Evolutionary conservation across 1,140 invertebrate genomes (phyloP).

Genomic region (Coboldia fuscipes): DNA sequence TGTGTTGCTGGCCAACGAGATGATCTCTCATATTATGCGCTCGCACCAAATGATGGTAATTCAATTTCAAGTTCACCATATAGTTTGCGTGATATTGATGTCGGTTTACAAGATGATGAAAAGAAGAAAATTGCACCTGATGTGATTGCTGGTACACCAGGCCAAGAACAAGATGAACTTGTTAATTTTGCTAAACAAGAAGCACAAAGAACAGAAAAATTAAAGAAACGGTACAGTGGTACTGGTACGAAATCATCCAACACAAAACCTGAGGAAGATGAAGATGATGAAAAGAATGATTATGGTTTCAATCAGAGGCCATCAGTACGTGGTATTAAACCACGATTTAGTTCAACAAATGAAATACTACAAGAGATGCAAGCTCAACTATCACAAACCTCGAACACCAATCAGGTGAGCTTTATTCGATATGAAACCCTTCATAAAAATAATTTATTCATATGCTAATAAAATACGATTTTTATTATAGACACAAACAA

Average conservation of each 20-base stretch:
- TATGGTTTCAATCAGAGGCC: conserved; percentile 76
- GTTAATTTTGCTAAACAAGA: conserved; percentile 67
- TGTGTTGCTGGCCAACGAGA: conserved; percentile 42
- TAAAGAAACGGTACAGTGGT: conserved; percentile 46
- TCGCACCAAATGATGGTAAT: conserved; percentile 27
- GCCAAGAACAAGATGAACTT: conserved; percentile 41
- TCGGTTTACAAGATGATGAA: conserved; percentile 24
- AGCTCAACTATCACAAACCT: conserved; percentile 36
- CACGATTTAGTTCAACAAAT: conserved; percentile 49
- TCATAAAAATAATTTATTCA: too few species aligned
- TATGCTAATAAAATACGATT: too few species aligned
- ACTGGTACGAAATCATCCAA: conserved; percentile 24
- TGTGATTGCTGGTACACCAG: conserved; percentile 50
- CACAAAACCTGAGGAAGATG: conserved; percentile 28
- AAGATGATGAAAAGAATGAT: conserved; percentile 65
- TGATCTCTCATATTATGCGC: conserved; percentile 42
- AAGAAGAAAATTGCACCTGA: conserved; percentile 38
- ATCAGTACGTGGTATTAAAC: conserved; percentile 45
- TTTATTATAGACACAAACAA: too few species aligned
- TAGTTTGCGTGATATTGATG: conserved; percentile 42
- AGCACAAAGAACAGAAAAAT: conserved; percentile 52
- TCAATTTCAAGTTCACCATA: conserved; percentile 29
- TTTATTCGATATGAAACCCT: too few species aligned
- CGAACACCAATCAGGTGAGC: conserved; percentile 7
- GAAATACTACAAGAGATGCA: conserved; percentile 66